Evolutionary conservation across 1,140 invertebrate genomes (phyloP).

Genomic region (Bacillus rossius): DNA sequence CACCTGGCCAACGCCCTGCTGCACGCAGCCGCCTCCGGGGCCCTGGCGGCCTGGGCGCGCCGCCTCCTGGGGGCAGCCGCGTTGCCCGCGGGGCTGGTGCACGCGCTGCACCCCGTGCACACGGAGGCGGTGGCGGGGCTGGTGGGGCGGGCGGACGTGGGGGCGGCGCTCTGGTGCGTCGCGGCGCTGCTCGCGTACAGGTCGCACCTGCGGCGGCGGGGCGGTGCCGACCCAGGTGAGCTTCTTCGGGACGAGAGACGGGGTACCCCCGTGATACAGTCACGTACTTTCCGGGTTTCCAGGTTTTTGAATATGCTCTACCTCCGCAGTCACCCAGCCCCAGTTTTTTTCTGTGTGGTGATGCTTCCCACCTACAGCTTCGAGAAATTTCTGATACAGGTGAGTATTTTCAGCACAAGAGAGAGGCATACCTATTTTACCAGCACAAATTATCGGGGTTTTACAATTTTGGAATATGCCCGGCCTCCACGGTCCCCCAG

Average conservation of each 20-base stretch:
- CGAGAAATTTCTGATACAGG: too few relatives aligned
- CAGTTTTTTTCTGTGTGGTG: too few relatives aligned
- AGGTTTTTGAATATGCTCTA: too few relatives aligned
- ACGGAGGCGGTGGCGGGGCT: conserved; percentile 93
- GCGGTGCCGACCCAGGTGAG: conserved; percentile 10
- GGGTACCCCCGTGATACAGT: too few relatives aligned
- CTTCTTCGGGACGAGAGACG: background rate
- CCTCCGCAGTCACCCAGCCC: too few relatives aligned
- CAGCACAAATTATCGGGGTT: too few relatives aligned
- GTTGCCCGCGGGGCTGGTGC: background rate
- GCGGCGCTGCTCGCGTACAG: conserved; percentile 79
- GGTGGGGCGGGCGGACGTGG: conserved; percentile 90
- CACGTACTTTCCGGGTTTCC: too few relatives aligned
- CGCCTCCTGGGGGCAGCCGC: conserved; percentile 37
- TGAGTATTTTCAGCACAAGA: too few relatives aligned
- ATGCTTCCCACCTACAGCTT: too few relatives aligned
- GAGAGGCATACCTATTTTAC: too few relatives aligned
- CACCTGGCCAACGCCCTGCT: conserved; percentile 80
- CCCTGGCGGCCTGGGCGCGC: conserved; percentile 67
- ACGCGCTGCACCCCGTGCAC: conserved; percentile 96
- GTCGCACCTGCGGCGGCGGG: conserved; percentile 41
- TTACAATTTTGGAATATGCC: too few relatives aligned
- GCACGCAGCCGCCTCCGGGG: conserved; percentile 70
- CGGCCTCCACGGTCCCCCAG: too few relatives aligned
- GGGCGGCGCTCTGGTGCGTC: conserved; percentile 88